phyloP scores from a whole-genome alignment of 2,113 vertebrate genomes.

The Prionailurus viverrinus region DNA sequence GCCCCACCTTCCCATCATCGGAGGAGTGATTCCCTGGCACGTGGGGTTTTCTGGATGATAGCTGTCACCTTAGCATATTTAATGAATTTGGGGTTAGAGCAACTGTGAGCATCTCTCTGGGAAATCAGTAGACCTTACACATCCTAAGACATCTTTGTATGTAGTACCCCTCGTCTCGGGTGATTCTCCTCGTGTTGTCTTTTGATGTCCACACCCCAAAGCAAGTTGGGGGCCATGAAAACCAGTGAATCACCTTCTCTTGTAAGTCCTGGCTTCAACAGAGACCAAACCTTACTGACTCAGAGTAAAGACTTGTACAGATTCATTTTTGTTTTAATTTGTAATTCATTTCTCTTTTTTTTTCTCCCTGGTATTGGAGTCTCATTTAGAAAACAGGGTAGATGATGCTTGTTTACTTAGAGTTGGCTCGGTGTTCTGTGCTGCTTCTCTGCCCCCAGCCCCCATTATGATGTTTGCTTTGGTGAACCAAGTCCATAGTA shows the following conservation, averaged over 20 bases:
- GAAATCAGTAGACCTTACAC: not conserved
- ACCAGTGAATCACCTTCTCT: not conserved
- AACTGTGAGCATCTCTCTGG: not conserved
- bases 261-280: not conserved
- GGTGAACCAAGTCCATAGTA: not conserved
- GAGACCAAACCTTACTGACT: constrained; percentile 15
- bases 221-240: not conserved
- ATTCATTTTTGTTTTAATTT: constrained; percentile 52
- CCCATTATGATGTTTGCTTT: not conserved
- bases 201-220: not conserved
- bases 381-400: constrained; percentile 55
- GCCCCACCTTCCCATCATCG: not conserved
- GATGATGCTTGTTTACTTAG: constrained; percentile 30
- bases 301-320: constrained; percentile 42
- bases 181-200: not conserved
- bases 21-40: not conserved
- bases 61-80: not conserved
- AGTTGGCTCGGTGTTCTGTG: not conserved
- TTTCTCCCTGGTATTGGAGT: not conserved
- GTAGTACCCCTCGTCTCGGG: not conserved
- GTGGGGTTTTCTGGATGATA: not conserved
- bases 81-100: not conserved
- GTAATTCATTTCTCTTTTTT: not conserved
- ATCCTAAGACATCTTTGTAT: not conserved
- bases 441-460: not conserved